Percentiles rank a stretch among this genome's conserved stretches.
These are phyloP conservation scores for Aporrectodea caliginosa DNA, from an alignment of 1,140 invertebrate genomes.

Conservation along the genomic window DNA sequence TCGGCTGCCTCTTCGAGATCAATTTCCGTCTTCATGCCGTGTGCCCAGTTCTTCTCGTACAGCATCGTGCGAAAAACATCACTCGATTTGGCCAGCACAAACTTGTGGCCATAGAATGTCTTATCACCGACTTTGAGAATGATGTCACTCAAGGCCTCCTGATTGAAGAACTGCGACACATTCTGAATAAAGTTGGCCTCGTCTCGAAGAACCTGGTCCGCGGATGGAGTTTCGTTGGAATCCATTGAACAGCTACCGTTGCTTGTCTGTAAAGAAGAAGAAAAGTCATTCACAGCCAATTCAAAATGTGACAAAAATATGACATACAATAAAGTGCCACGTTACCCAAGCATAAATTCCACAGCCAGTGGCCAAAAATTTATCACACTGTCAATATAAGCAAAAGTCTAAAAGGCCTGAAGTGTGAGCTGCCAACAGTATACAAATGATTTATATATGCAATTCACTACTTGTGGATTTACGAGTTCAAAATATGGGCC, in stretches of 20 bases:
- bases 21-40: slow-evolving; percentile 40
- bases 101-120: slow-evolving; percentile 49
- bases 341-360: too few species aligned
- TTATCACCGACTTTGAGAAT: slow-evolving; percentile 46
- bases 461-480: too few species aligned
- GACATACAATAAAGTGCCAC: too few species aligned
- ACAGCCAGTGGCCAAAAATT: too few species aligned
- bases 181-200: slow-evolving; percentile 50
- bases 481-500: too few species aligned
- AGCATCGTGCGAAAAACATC: slow-evolving; percentile 54
- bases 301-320: too few species aligned
- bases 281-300: too few species aligned
- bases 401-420: too few species aligned
- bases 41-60: slow-evolving; percentile 47
- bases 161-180: slow-evolving; percentile 52
- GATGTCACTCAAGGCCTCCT: slow-evolving; percentile 50
- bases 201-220: slow-evolving; percentile 42
- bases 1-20: slow-evolving; percentile 51
- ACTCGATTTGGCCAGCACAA: slow-evolving; percentile 54
- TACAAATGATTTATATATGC: too few species aligned
- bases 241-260: not conserved
- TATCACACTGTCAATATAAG: too few species aligned
- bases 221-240: not conserved
- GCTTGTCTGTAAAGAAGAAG: too few species aligned
- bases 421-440: too few species aligned